Conservation (phyloP, 1,140 invertebrate genomes). For the Drosophila oshimai region DNA sequence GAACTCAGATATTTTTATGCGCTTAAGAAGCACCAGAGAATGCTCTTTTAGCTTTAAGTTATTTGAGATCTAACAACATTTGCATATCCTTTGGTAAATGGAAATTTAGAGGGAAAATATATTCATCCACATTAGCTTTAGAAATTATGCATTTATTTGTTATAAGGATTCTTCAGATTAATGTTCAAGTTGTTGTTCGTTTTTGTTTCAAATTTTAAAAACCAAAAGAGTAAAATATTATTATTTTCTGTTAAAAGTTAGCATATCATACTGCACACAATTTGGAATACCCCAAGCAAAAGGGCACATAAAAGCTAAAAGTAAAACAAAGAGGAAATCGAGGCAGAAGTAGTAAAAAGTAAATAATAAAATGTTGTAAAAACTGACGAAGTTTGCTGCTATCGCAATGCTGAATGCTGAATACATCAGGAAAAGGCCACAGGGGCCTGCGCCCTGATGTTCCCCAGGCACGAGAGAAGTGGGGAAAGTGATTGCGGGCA, state of each 20-base stretch:
- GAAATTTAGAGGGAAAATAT: background rate
- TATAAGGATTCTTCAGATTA: too few species aligned
- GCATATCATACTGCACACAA: too few species aligned
- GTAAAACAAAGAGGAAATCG: constrained; percentile 9
- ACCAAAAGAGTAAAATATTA: too few species aligned
- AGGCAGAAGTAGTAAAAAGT: constrained; percentile 56
- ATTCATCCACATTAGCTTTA: too few species aligned
- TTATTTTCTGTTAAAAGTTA: too few species aligned
- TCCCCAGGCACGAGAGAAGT: constrained; percentile 48
- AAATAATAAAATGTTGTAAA: constrained; percentile 65
- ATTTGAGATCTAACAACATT: background rate
- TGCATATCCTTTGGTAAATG: background rate
- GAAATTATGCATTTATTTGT: too few species aligned
- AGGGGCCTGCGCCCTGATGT: constrained; percentile 48
- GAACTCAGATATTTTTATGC: constrained; percentile 58
- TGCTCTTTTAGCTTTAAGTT: background rate
- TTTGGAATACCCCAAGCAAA: background rate
- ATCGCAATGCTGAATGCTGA: constrained; percentile 44
- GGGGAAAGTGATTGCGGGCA: constrained; percentile 9
- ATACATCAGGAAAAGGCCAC: constrained; percentile 52
- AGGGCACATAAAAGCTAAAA: background rate
- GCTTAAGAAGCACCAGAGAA: background rate
- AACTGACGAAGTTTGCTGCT: constrained; percentile 42
- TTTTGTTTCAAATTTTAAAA: too few species aligned
- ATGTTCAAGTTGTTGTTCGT: too few species aligned